Conservation (phyloP, 2,113 vertebrate species). For the Paramisgurnus dabryanus region DNA sequence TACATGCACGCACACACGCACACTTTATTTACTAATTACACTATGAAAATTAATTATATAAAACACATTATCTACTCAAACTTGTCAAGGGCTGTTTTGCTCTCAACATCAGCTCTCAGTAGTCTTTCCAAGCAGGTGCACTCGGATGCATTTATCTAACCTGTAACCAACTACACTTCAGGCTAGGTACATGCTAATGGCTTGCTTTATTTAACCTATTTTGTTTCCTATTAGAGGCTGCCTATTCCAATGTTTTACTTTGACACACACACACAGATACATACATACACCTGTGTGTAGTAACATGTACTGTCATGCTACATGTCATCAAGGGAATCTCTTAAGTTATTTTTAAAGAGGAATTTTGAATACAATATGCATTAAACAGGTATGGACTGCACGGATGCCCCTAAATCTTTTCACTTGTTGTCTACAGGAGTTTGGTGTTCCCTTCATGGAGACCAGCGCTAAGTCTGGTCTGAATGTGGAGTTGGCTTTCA, state of each 20-base stretch:
- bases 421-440: conserved; percentile 76
- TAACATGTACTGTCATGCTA: not conserved
- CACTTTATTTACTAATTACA: too few species aligned
- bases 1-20: not conserved
- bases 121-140: conserved; percentile 53
- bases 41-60: too few species aligned
- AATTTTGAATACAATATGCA: conserved; percentile 38
- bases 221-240: not conserved
- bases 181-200: not conserved
- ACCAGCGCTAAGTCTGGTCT: conserved; percentile 91
- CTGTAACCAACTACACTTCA: conserved; percentile 20
- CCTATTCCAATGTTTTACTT: not conserved
- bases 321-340: not conserved
- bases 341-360: not conserved
- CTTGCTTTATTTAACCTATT: not conserved
- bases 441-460: conserved; percentile 94
- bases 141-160: conserved; percentile 55
- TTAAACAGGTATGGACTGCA: not conserved
- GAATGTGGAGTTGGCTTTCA: conserved; percentile 93
- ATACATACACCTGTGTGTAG: not conserved
- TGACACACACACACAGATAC: conserved; percentile 9
- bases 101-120: conserved; percentile 30
- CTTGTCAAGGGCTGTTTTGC: not conserved
- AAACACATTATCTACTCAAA: not conserved
- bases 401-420: not conserved